phyloP scores from a whole-genome alignment of 2,797 vertebrate species.

The Sylvia borin region DNA sequence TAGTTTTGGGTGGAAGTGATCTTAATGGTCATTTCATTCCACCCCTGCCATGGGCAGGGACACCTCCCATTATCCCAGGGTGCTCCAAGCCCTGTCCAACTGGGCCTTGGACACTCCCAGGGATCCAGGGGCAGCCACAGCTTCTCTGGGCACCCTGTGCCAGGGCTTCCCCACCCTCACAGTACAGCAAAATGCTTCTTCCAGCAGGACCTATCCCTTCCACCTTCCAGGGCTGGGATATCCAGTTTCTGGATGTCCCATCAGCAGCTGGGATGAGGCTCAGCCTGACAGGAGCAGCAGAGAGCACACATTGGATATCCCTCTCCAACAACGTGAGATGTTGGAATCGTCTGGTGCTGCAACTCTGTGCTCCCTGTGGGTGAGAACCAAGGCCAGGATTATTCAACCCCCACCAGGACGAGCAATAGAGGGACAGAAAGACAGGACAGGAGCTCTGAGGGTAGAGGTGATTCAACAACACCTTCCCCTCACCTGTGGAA shows the following conservation, averaged over 20 bases:
- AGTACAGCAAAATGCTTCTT: not conserved
- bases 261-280: not conserved
- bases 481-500: not conserved
- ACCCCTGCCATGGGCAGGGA: no score
- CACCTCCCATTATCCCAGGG: no score
- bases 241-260: not conserved
- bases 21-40: no score
- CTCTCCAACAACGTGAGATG: fast-evolving
- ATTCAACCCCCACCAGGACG: not conserved
- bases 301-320: fast-evolving
- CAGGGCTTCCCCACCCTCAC: fast-evolving
- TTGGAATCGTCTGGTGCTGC: not conserved
- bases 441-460: not conserved
- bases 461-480: not conserved
- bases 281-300: not conserved
- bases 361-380: not conserved
- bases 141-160: not conserved
- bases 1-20: no score
- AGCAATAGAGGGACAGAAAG: not conserved
- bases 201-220: no score
- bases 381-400: not conserved
- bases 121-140: not conserved
- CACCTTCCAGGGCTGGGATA: not conserved
- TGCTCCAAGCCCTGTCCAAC: no score
- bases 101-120: no score